These are phyloP conservation scores for Dicranocentrus wangi DNA, from an alignment of 2,888 invertebrate genomes.

Conservation along the genomic window DNA sequence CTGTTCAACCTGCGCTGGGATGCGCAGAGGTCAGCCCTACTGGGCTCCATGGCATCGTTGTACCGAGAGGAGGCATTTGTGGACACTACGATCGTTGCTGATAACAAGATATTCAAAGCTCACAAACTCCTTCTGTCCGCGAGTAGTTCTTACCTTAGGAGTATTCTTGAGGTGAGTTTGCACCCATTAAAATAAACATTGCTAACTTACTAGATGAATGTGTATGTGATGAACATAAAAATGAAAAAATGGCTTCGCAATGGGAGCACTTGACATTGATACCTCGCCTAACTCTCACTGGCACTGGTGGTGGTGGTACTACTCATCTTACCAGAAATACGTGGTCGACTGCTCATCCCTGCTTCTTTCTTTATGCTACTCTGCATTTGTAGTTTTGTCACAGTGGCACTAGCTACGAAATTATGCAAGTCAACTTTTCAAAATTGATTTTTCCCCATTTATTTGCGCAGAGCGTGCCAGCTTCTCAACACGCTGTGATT, in stretches of 20 bases:
- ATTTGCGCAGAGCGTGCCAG: constrained; percentile 71
- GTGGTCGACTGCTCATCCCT: neutral
- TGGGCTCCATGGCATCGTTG: constrained; percentile 71
- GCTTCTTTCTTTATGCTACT: neutral
- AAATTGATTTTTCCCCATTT: constrained; percentile 23
- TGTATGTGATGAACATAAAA: constrained; percentile 2
- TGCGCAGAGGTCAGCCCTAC: constrained; percentile 70
- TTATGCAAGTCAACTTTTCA: constrained; percentile 13
- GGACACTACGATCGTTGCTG: constrained; percentile 72
- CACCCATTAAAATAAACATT: constrained; percentile 1
- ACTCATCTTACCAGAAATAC: too few relatives aligned
- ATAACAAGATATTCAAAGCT: constrained; percentile 73
- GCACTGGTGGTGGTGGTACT: too few relatives aligned
- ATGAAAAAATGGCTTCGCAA: neutral
- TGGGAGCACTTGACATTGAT: too few relatives aligned
- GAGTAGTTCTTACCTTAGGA: constrained; percentile 72
- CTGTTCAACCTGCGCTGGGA: constrained; percentile 72
- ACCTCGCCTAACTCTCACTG: too few relatives aligned
- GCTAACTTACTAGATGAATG: too few relatives aligned
- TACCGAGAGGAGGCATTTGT: constrained; percentile 68
- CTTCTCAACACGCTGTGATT: constrained; percentile 71
- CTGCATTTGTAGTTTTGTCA: constrained; percentile 17
- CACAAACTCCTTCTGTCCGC: constrained; percentile 72
- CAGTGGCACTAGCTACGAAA: constrained; percentile 7
- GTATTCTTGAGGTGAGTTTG: constrained; percentile 71